Conservation (phyloP, 2,888 invertebrate species). For the Drosophila koepferae region DNA sequence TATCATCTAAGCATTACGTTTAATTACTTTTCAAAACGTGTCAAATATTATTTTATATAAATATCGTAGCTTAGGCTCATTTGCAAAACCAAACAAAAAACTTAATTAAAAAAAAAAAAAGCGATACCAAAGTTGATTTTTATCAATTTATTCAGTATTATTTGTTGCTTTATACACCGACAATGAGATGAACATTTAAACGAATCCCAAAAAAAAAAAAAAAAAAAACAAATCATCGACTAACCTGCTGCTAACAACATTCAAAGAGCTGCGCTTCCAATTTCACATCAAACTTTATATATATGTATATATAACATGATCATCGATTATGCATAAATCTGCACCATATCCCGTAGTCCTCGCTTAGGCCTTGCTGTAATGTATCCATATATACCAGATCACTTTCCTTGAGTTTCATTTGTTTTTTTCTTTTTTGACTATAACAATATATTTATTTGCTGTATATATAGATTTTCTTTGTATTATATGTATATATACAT, state of each 20-base stretch:
- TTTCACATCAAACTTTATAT: slow-evolving; percentile 12
- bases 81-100: background rate
- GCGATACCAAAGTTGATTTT: slow-evolving; percentile 65
- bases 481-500: background rate
- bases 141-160: slow-evolving; percentile 75
- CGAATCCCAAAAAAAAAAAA: slow-evolving; percentile 3
- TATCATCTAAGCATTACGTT: slow-evolving; percentile 4
- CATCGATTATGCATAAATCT: background rate
- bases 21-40: background rate
- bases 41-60: background rate
- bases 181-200: slow-evolving; percentile 23
- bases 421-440: background rate
- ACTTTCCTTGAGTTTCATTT: background rate
- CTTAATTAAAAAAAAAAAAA: background rate
- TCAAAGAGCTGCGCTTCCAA: slow-evolving; percentile 35
- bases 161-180: slow-evolving; percentile 69
- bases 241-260: slow-evolving; percentile 40
- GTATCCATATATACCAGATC: background rate
- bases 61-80: slow-evolving; percentile 15
- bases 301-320: background rate
- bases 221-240: slow-evolving; percentile 21
- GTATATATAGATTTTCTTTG: background rate
- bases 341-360: slow-evolving; percentile 31
- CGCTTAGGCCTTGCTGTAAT: slow-evolving; percentile 39
- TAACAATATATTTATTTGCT: slow-evolving; percentile 6